These are phyloP conservation scores for Chroicocephalus ridibundus DNA, from an alignment of 2,113 vertebrate species.

Conservation along the genomic window DNA sequence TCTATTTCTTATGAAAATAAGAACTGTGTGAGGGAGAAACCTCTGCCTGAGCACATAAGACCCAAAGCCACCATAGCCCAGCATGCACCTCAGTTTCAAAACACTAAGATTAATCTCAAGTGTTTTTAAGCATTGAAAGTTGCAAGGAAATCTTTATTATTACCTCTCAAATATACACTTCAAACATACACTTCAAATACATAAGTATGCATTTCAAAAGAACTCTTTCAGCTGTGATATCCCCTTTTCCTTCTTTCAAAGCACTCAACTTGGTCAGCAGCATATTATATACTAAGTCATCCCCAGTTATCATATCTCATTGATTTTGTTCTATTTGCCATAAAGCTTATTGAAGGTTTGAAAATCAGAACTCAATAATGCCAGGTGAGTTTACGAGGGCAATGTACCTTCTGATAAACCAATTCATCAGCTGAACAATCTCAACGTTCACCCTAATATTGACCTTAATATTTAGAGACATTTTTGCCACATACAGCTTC, in stretches of 20 bases:
- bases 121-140: background rate
- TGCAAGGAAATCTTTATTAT: background rate
- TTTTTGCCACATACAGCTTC: background rate
- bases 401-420: background rate
- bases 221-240: background rate
- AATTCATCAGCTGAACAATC: background rate
- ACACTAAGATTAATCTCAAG: background rate
- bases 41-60: background rate
- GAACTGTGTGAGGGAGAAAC: background rate
- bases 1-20: background rate
- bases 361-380: conserved; percentile 42
- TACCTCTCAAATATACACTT: background rate
- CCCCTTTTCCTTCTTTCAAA: background rate
- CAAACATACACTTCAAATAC: background rate
- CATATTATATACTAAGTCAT: conserved; percentile 16
- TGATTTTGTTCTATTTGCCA: conserved; percentile 35
- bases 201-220: background rate
- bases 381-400: background rate
- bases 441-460: background rate
- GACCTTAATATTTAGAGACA: background rate
- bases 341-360: background rate
- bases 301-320: background rate
- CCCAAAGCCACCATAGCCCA: background rate
- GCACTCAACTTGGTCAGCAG: background rate
- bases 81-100: background rate